Percentiles rank a stretch among this genome's conserved stretches.
Conservation (phyloP, 2,888 invertebrate species). For the Polydrusus tereticollis region DNA sequence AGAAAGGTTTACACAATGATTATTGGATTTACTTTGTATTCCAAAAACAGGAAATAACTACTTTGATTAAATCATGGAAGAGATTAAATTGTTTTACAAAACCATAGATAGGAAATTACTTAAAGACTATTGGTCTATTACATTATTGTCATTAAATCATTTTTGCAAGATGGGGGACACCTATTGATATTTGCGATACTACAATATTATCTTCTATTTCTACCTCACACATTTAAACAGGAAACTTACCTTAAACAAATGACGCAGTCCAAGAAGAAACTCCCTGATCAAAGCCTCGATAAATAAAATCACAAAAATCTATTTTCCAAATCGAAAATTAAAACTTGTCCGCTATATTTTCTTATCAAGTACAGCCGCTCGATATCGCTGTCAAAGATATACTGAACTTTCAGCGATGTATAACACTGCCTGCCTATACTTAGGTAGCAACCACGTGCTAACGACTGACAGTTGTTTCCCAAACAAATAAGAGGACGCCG, state of each 20-base stretch:
- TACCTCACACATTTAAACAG: not conserved
- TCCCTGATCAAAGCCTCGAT: not conserved
- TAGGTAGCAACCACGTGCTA: slow-evolving; percentile 26
- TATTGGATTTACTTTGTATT: too few relatives aligned
- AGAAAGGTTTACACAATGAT: not conserved
- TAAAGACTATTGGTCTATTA: too few relatives aligned
- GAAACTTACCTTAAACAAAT: slow-evolving; percentile 11
- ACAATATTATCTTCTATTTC: too few relatives aligned
- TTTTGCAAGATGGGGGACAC: too few relatives aligned
- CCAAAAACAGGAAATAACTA: not conserved
- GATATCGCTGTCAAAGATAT: slow-evolving; percentile 4
- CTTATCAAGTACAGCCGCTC: slow-evolving; percentile 12
- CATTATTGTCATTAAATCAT: too few relatives aligned
- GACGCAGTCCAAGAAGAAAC: not conserved
- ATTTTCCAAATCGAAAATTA: not conserved
- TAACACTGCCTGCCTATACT: slow-evolving; percentile 2
- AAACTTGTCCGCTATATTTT: not conserved
- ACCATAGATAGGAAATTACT: too few relatives aligned
- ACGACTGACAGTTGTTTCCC: slow-evolving; percentile 22
- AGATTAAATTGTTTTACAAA: too few relatives aligned
- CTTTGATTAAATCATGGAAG: too few relatives aligned
- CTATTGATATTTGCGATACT: too few relatives aligned
- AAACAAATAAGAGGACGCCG: not conserved
- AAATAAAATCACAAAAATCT: slow-evolving; percentile 12
- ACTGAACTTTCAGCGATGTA: slow-evolving; percentile 14